Percentiles rank a stretch among this genome's conserved stretches.
Evolutionary conservation across 2,113 vertebrate genomes (phyloP).

Genomic region (Plestiodon gilberti): DNA sequence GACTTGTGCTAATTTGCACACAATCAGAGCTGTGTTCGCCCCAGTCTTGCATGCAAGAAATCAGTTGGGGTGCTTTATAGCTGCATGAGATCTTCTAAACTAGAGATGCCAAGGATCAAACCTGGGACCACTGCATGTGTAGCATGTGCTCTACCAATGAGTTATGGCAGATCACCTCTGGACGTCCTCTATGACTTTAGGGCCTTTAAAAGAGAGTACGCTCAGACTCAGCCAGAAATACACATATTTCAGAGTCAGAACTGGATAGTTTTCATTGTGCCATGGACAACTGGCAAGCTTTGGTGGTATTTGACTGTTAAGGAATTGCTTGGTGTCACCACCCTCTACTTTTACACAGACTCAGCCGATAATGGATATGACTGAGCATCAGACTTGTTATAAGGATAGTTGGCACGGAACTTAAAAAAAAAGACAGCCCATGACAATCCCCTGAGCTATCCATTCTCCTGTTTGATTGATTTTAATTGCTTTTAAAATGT

Average conservation of each 20-base stretch:
- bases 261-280: background rate
- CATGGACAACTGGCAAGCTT: background rate
- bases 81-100: background rate
- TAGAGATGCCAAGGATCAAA: background rate
- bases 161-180: background rate
- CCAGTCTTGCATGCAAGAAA: no score
- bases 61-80: no score
- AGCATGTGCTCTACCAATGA: background rate
- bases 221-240: background rate
- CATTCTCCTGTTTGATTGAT: constrained; percentile 18
- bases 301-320: background rate
- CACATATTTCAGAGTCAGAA: background rate
- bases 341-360: background rate
- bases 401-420: background rate
- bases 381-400: background rate
- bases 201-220: background rate
- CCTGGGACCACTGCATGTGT: background rate
- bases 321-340: rapidly evolving
- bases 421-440: background rate
- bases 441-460: constrained; percentile 17
- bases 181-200: background rate
- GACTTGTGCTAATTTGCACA: no score
- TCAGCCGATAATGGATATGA: background rate
- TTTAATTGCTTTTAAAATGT: constrained; percentile 33
- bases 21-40: no score